Conservation (phyloP, 2,797 vertebrate species). For the Smutsia gigantea region DNA sequence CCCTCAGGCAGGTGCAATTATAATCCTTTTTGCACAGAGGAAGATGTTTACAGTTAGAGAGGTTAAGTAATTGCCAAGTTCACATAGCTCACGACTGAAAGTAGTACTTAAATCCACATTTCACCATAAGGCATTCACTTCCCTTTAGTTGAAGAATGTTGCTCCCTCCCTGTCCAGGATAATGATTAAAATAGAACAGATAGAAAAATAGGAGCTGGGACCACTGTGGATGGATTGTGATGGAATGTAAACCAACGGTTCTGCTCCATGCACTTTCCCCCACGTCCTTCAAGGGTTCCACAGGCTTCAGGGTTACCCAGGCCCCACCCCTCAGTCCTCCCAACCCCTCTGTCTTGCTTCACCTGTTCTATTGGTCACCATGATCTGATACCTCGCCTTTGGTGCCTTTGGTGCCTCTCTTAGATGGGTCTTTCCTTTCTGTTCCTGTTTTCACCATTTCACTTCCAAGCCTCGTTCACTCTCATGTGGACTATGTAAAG, state of each 20-base stretch:
- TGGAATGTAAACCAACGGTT: too few species aligned
- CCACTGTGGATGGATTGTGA: background rate
- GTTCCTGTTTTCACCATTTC: background rate
- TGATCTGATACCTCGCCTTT: background rate
- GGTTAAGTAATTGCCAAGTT: background rate
- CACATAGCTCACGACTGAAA: background rate
- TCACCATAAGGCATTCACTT: background rate
- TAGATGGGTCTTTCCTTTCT: background rate
- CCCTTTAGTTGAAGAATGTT: background rate
- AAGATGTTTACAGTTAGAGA: background rate
- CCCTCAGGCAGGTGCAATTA: background rate
- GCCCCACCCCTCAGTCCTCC: background rate
- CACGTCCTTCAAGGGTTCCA: rapidly evolving
- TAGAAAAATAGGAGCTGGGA: background rate
- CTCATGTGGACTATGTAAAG: background rate
- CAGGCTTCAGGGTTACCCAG: background rate
- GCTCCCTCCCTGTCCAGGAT: background rate
- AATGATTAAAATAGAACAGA: background rate
- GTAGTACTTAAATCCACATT: background rate
- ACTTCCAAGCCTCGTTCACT: background rate
- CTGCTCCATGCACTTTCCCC: rapidly evolving
- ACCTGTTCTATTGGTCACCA: rapidly evolving
- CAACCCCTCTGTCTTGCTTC: background rate
- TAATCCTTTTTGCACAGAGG: background rate
- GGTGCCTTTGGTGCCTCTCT: background rate